These are phyloP conservation scores for Lethrus apterus DNA, from an alignment of 1,140 invertebrate species.

Conservation along the genomic window DNA sequence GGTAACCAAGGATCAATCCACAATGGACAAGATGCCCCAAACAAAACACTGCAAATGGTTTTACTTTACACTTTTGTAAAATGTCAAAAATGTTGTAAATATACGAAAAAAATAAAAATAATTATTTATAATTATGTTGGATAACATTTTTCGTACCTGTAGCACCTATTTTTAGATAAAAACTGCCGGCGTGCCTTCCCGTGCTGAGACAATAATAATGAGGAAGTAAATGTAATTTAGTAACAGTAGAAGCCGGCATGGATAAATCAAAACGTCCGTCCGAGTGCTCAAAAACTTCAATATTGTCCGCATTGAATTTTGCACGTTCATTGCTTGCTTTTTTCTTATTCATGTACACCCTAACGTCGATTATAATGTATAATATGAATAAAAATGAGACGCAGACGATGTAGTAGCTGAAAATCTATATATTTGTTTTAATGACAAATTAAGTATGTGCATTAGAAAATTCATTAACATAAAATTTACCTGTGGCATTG, in stretches of 20 bases:
- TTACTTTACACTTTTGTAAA: constrained; percentile 4
- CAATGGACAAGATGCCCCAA: constrained; percentile 65
- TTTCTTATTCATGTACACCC: constrained; percentile 46
- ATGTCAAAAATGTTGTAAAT: neutral
- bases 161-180: constrained; percentile 66
- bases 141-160: constrained; percentile 46
- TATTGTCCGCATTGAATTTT: constrained; percentile 26
- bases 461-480: constrained; percentile 13
- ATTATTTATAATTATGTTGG: neutral
- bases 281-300: constrained; percentile 29
- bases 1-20: constrained; percentile 54
- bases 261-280: constrained; percentile 39
- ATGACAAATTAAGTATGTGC: too few relatives aligned
- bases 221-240: constrained; percentile 30
- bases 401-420: constrained; percentile 51
- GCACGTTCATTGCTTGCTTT: constrained; percentile 44
- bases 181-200: constrained; percentile 60
- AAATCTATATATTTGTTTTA: constrained; percentile 40
- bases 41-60: constrained; percentile 56
- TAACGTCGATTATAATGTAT: constrained; percentile 55
- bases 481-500: constrained; percentile 48
- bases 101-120: neutral
- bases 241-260: constrained; percentile 37
- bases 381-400: constrained; percentile 53
- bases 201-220: constrained; percentile 55